Percentiles rank a stretch among this genome's conserved stretches.
These are phyloP conservation scores for Antigone vipio DNA, from an alignment of 2,113 vertebrate genomes.

Conservation along the genomic window DNA sequence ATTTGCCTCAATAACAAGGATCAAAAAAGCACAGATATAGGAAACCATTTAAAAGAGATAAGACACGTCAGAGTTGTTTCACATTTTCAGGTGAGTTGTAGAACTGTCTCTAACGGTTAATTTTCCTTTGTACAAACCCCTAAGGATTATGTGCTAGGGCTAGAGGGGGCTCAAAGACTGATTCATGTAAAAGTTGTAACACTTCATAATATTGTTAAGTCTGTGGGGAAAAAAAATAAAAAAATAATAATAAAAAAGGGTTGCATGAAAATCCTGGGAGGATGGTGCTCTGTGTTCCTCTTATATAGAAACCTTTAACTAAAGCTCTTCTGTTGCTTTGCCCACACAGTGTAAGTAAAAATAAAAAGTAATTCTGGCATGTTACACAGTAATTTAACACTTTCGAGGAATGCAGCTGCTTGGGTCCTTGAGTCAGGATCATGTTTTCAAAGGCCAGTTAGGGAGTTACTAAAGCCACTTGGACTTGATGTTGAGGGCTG, in stretches of 20 bases:
- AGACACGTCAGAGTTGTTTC: background rate
- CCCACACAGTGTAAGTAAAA: background rate
- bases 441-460: background rate
- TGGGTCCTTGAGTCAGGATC: background rate
- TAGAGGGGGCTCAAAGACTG: background rate
- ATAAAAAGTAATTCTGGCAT: background rate
- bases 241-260: too few relatives aligned
- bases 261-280: background rate
- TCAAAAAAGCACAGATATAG: background rate
- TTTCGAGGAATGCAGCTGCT: background rate
- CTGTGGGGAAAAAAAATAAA: accelerated
- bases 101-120: background rate
- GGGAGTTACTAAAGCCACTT: background rate
- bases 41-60: background rate
- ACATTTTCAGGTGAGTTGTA: background rate
- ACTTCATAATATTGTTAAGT: background rate
- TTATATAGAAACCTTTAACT: background rate
- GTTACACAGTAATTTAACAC: background rate
- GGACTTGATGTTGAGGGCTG: background rate
- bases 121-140: background rate
- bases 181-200: background rate
- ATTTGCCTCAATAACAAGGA: background rate
- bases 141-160: background rate
- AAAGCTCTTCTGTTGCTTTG: background rate
- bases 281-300: background rate